Conservation (phyloP, 2,797 vertebrate species). For the Novumbra hubbsi region DNA sequence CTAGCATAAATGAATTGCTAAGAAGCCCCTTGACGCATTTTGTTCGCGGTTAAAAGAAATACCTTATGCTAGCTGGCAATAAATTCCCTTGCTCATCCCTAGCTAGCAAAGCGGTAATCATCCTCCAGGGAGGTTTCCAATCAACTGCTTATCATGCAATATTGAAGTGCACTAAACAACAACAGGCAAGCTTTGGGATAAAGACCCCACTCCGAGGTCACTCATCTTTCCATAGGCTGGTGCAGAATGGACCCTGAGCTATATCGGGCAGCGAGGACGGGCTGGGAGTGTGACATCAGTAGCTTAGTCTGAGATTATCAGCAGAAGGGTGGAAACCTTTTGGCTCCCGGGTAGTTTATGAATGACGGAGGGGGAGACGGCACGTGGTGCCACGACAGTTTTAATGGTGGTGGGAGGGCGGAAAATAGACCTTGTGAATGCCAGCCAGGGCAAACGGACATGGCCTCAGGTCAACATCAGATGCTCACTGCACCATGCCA, state of each 20-base stretch:
- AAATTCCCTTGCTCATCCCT: too few species aligned
- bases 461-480: neutral
- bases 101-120: too few species aligned
- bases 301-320: conserved; percentile 51
- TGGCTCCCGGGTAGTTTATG: conserved; percentile 46
- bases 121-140: too few species aligned
- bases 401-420: conserved; percentile 28
- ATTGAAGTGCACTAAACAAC: conserved; percentile 25
- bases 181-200: conserved; percentile 60
- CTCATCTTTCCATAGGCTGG: conserved; percentile 60
- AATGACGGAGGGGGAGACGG: conserved; percentile 44
- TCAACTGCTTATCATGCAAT: too few species aligned
- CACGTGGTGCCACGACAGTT: conserved; percentile 13
- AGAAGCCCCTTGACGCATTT: too few species aligned
- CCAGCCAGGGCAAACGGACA: conserved; percentile 1
- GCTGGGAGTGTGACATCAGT: conserved; percentile 58
- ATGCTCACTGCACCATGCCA: neutral
- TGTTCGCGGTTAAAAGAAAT: too few species aligned
- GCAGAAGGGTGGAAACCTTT: conserved; percentile 38
- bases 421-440: conserved; percentile 26
- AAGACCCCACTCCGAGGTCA: conserved; percentile 29
- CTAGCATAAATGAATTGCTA: too few species aligned
- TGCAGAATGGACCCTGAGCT: conserved; percentile 42
- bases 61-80: too few species aligned
- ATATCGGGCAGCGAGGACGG: conserved; percentile 43